A percentile compares a stretch with the other conserved stretches of the same genome.
Conservation (phyloP, 2,113 vertebrate genomes). For the Eptesicus fuscus region DNA sequence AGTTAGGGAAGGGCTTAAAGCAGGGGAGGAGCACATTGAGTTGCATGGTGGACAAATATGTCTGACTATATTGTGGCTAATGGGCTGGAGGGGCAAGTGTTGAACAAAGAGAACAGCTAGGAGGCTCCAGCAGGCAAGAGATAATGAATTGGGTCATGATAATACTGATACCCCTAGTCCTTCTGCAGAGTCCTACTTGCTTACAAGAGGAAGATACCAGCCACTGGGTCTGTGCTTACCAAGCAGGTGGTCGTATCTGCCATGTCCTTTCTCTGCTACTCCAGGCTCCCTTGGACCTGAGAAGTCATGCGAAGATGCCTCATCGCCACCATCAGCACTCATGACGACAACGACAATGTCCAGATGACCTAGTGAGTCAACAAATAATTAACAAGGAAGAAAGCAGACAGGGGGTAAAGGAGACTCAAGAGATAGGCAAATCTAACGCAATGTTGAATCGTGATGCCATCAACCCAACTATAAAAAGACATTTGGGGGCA, state of each 20-base stretch:
- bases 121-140: slow-evolving; percentile 51
- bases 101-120: slow-evolving; percentile 51
- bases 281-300: not conserved
- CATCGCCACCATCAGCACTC: not conserved
- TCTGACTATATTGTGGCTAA: not conserved
- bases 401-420: not conserved
- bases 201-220: not conserved
- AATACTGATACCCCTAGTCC: not conserved
- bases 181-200: not conserved
- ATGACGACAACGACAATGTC: not conserved
- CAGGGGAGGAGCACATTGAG: not conserved
- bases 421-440: not conserved
- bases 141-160: not conserved
- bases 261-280: not conserved
- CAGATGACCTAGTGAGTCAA: not conserved
- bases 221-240: not conserved
- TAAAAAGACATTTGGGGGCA: not conserved
- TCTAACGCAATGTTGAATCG: not conserved
- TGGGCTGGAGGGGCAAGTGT: not conserved
- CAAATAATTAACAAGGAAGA: not conserved
- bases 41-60: not conserved
- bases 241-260: not conserved
- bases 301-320: not conserved
- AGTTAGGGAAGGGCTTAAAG: not conserved
- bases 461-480: not conserved